Evolutionary conservation across 2,797 vertebrate species (phyloP), one percentile per base, ranked within the genome.

Genomic region (Antrozous pallidus): DNA sequence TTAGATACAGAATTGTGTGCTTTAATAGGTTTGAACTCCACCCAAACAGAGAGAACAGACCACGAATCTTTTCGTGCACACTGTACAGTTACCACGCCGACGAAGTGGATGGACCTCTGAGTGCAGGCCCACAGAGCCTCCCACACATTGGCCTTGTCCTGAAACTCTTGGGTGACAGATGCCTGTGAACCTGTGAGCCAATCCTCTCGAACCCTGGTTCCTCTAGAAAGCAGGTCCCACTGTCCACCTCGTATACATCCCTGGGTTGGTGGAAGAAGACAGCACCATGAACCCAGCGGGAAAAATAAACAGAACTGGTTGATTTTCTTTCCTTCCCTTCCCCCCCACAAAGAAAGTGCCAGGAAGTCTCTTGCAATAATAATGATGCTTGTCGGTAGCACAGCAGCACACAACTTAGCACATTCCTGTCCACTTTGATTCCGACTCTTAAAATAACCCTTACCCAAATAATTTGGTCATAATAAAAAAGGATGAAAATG

Each of bases 21-120:
- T 83, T 51, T 79, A 54, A 40, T 47, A 74, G 38, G 36, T 82
- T 86, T 75, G 70, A 81, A 92, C 36, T 89, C 88, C 54, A 80
- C 71, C 36, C 77, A 86, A 47, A 88, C 0, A 31, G 42, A 81
- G 67, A 90, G 45, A 88, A 84, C 11, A 90, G 47, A 73, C 65
- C 84, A 51, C 70, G 82, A 71, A 77, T 95, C 28, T 94, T 94
- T 77, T 56, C 77, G 82, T 54, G 71, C 14, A 40, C 28, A 51
- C 49, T 45, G 17, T 91, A 73, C 88, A 88, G 94, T 91, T 80
- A 65, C 70, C 47, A 84, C 80, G 28, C 11, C 2, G 71, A 47
- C 77, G 88, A 90, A 74, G 74, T 9, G 33, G 58, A 86, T 65
- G 82, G 86, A 65, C 65, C 75, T 83, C 94, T 91, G 90, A 94